phyloP scores from a whole-genome alignment of 2,113 vertebrate species.

The Aramus guarauna region DNA sequence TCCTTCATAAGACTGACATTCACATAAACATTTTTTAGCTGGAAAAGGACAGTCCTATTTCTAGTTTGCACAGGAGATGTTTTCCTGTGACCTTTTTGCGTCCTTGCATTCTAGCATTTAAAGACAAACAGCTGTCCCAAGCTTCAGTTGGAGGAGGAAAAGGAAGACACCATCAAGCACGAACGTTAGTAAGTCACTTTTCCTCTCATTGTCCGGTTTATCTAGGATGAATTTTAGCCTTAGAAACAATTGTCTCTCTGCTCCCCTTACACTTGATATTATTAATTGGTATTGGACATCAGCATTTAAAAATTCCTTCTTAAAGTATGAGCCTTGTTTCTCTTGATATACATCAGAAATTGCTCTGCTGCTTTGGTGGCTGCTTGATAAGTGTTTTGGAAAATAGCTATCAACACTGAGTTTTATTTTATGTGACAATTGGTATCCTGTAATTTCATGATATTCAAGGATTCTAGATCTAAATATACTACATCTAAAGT shows the following conservation, averaged over 20 bases:
- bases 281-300: neutral
- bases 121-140: conserved; percentile 45
- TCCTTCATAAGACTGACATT: conserved; percentile 33
- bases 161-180: conserved; percentile 26
- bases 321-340: neutral
- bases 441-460: neutral
- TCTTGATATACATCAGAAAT: neutral
- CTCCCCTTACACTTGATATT: neutral
- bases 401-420: neutral
- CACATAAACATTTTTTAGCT: conserved; percentile 21
- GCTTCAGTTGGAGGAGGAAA: conserved; percentile 42
- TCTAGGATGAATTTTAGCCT: neutral
- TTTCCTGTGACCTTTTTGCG: conserved; percentile 35
- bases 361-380: neutral
- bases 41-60: conserved; percentile 38
- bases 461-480: neutral
- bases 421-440: neutral
- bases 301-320: neutral
- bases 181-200: conserved; percentile 33
- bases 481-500: conserved; percentile 30
- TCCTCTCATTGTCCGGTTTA: conserved; percentile 45
- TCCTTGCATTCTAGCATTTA: conserved; percentile 33
- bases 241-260: neutral
- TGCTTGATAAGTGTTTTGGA: neutral
- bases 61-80: conserved; percentile 6